Base-by-base conservation (phyloP, 2,113 vertebrate genomes). In the Trematocara stigmaticum region DNA sequence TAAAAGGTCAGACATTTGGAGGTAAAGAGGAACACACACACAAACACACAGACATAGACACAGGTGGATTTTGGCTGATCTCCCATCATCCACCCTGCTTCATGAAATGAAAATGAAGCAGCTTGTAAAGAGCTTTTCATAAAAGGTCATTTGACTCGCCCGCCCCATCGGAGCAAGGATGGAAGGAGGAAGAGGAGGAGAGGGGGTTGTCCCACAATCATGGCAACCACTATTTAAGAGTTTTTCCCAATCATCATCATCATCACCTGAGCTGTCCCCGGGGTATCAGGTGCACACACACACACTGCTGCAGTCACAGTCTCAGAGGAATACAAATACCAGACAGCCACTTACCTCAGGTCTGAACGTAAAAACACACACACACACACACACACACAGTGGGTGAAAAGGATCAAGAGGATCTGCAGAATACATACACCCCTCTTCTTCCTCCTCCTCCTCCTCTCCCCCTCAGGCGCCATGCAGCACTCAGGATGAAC, bases 401-500 rank as follows among this genome's bases (percentile, higher is more conserved):
- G 40, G 13, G 20, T 6, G 20, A n/a, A 49, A 66, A 15, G 74
- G 80, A 86, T 86, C 42, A 91, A 88, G 88, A 42, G 11, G 79
- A 52, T 88, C 91, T 80, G 81, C 88, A 88, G 81, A 83, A 81
- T 5, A 55, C 16, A 88, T 7, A 40, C 79, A 31, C 49, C 51
- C 81, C 45, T 83, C 84, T 74, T 78, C 85, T 57, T 59, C 29
- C 26, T 59, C 56, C 26, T 53, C 56, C 26, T 53, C 56, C 89
- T 49, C 82, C 23, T 53, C 56, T 81, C 83, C 84, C 84, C 92
- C 92, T 59, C 49, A 71, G 90, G 93, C 93, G 40, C 89, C 93
- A 91, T 95, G 95, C 94, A 95, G 94, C 93, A 95, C 94, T 93
- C 94, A 82, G 91, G 91, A 94, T 95, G 95, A 96, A 95, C 95